Evolutionary conservation across 2,113 vertebrate genomes (phyloP).

Genomic region (Archocentrus centrarchus): DNA sequence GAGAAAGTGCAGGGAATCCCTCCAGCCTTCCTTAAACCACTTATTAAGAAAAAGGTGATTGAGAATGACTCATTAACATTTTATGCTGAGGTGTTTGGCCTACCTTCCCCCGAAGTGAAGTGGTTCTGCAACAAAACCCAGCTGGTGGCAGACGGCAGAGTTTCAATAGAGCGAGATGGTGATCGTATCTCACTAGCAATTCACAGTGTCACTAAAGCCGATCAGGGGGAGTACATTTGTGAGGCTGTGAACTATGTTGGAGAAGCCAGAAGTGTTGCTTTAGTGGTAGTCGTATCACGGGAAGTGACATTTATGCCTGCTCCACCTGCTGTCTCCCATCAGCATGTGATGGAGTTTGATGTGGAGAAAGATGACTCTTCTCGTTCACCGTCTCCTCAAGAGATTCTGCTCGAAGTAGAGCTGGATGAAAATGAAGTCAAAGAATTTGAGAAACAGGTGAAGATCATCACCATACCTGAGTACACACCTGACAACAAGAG

Average conservation of each 20-base stretch:
- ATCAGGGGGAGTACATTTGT: constrained; percentile 93
- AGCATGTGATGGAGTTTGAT: constrained; percentile 97
- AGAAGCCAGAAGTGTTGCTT: constrained; percentile 90
- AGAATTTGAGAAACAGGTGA: constrained; percentile 98
- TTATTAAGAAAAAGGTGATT: constrained; percentile 86
- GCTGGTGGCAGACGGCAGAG: constrained; percentile 81
- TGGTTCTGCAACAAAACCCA: constrained; percentile 93
- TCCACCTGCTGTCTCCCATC: constrained; percentile 93
- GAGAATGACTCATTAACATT: constrained; percentile 87
- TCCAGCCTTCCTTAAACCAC: constrained; percentile 92
- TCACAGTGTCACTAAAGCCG: constrained; percentile 80
- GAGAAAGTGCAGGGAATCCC: constrained; percentile 90
- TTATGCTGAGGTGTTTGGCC: constrained; percentile 89
- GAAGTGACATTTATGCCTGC: constrained; percentile 85
- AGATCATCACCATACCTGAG: constrained; percentile 95
- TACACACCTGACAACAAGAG: constrained; percentile 94
- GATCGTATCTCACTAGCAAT: constrained; percentile 86
- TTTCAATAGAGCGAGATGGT: constrained; percentile 86
- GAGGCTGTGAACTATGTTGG: constrained; percentile 93
- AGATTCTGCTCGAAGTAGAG: constrained; percentile 97
- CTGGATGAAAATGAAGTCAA: constrained; percentile 95
- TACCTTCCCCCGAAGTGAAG: constrained; percentile 90
- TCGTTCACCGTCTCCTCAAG: constrained; percentile 95
- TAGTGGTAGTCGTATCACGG: constrained; percentile 87
- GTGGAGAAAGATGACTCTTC: constrained; percentile 89